A percentile compares a stretch with the other conserved stretches of the same genome.
Conservation (phyloP, 2,113 vertebrate species). For the Physeter macrocephalus region DNA sequence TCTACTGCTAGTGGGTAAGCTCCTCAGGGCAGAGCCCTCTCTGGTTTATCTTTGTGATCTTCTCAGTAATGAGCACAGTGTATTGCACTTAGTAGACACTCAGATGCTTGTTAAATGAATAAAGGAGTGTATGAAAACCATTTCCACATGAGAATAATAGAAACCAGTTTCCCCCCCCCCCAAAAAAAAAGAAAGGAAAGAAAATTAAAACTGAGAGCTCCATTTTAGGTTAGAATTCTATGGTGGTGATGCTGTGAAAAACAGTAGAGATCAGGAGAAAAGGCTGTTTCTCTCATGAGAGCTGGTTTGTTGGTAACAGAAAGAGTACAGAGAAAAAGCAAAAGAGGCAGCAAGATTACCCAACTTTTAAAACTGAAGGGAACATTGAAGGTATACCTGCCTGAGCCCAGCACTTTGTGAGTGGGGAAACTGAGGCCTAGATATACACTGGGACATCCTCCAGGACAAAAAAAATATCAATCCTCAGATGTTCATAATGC, state of each 20-base stretch:
- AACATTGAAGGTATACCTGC: neutral
- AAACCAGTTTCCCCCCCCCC: neutral
- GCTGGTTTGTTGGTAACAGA: neutral
- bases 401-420: too few relatives aligned
- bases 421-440: neutral
- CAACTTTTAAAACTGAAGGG: neutral
- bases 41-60: neutral
- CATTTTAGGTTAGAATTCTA: neutral
- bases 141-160: neutral
- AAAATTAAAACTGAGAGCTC: neutral
- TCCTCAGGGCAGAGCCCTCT: neutral
- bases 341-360: neutral
- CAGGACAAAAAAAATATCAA: neutral
- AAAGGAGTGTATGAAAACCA: neutral
- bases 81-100: neutral
- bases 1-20: fast-evolving
- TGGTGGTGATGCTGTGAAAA: neutral
- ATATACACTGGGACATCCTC: neutral
- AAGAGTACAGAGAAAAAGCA: neutral
- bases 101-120: neutral
- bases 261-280: neutral
- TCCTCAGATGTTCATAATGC: neutral
- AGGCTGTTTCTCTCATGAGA: neutral
- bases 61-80: neutral
- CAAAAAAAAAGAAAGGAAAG: neutral